Conservation (phyloP, 2,797 vertebrate species). For the Amniataba percoides region DNA sequence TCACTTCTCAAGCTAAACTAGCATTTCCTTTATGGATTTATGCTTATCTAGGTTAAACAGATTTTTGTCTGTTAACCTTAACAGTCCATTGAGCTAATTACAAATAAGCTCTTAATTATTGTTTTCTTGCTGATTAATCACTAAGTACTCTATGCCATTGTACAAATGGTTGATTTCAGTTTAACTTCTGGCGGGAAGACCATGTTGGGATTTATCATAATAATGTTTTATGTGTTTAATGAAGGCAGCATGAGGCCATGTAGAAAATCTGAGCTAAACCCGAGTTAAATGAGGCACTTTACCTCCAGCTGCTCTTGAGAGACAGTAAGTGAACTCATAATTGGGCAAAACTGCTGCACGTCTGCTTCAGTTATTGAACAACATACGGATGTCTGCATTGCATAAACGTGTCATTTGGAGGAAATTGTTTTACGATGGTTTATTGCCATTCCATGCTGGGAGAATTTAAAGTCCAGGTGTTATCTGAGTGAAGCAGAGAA, state of each 20-base stretch:
- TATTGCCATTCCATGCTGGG: constrained; percentile 53
- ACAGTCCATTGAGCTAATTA: not conserved
- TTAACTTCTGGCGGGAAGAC: not conserved
- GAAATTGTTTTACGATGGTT: constrained; percentile 58
- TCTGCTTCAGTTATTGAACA: constrained; percentile 8
- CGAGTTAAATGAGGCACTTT: not conserved
- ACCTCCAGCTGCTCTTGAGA: not conserved
- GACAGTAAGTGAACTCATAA: not conserved
- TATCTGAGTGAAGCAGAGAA: constrained; percentile 66
- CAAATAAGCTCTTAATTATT: not conserved
- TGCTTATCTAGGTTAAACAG: not conserved
- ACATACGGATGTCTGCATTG: not conserved
- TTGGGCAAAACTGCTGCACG: not conserved
- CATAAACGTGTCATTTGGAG: not conserved
- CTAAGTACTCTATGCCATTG: not conserved
- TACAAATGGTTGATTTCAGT: not conserved
- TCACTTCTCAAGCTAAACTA: not conserved
- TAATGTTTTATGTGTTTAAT: not conserved
- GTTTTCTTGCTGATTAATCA: not conserved
- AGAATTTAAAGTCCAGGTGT: constrained; percentile 81
- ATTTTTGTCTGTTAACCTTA: not conserved
- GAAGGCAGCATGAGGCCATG: not conserved
- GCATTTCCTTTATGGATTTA: not conserved
- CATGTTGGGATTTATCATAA: not conserved
- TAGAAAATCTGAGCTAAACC: not conserved